Evolutionary conservation across 2,113 vertebrate genomes (phyloP), one percentile per base, ranked within the genome.

Genomic region (Opisthocomus hoazin): DNA sequence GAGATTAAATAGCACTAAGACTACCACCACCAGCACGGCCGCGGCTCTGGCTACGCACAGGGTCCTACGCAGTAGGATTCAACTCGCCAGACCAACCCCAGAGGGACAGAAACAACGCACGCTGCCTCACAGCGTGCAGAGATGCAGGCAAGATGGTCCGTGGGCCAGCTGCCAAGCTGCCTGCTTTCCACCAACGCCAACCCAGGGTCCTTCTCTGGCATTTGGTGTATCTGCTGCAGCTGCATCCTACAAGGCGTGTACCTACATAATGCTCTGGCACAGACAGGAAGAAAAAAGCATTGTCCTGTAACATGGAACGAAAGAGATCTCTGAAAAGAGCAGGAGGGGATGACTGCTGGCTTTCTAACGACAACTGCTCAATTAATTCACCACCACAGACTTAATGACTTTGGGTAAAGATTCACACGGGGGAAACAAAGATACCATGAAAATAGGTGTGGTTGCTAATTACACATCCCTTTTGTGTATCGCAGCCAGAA

Each of bases 91-190:
- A 53, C 16, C 54, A 48, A 54, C 8, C 21, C 56, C 61, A 66
- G 36, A 74, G 46, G 36, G 65, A 36, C 18, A 79, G 50, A 60
- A 87, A 60, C 20, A 8, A 13, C 0, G 0, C 1, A 3, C 36
- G 60, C 43, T 58, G 65, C 74, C 30, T 54, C 4, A 3, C 71
- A 54, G 68, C 9, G 1, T 5, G 41, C 37, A 76, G 21, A 37
- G 37, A 51, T 65, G 34, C 50, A 48, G 65, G 12, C 7, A 10
- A 57, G 30, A 26, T 2, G 3, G 20, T 7, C 53, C 8, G 1
- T 5, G 34, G 70, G 30, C 22, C 50, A 50, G 76, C 27, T 24
- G 46, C 36, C 6, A 9, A 66, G n/a, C 53, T 51, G 27, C 39
- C 53, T 61, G 34, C 71, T 61, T 54, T 32, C 61, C n/a, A 84